Base-by-base conservation (phyloP, 2,113 vertebrate species). In the Aplodontia rufa region DNA sequence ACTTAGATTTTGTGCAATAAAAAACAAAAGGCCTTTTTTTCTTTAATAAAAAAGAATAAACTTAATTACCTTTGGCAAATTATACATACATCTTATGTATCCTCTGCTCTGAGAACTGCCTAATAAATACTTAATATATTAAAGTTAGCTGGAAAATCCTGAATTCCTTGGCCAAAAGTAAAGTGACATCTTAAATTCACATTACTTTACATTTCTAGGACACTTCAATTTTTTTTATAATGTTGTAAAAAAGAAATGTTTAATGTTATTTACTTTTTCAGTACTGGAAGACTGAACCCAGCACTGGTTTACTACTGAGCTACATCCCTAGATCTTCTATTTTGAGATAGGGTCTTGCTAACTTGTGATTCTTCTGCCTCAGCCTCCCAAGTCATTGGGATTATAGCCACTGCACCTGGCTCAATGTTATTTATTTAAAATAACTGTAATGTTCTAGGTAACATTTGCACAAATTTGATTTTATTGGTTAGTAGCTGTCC, bases 51-150 rank as follows among this genome's bases (percentile, higher is more conserved):
- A 75, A 96, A 97, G 74, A 97, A 91, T 64, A 97, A 97, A 97
- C 0, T 62, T 80, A 92, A 97, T 97, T 97, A 92, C 84, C 97
- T 98, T 97, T 98, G 98, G 97, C 96, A 97, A 97, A 82, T 97
- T 97, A 97, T 97, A 88, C 9, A 91, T 6, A 17, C 58, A 62
- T 78, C 45, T 82, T 88, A 96, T 74, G 95, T 94, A 93, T 37
- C 49, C 47, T 84, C 91, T 93, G 47, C 96, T 96, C 55, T 96
- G 88, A 97, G 72, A 35, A 96, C 90, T 72, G 95, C 47, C 93
- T 93, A 84, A 96, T 96, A 97, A 97, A 96, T 51, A 96, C 96
- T 97, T 80, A 76, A 76, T 62, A 74, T n/a, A 93, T 40, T 37
- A 60, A 94, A 95, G 76, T 74, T 51, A 79, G 84, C 53, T 96